Evolutionary conservation across 1,140 invertebrate species (phyloP), one percentile per base, ranked within the genome.

Genomic region (Drosophila teissieri): DNA sequence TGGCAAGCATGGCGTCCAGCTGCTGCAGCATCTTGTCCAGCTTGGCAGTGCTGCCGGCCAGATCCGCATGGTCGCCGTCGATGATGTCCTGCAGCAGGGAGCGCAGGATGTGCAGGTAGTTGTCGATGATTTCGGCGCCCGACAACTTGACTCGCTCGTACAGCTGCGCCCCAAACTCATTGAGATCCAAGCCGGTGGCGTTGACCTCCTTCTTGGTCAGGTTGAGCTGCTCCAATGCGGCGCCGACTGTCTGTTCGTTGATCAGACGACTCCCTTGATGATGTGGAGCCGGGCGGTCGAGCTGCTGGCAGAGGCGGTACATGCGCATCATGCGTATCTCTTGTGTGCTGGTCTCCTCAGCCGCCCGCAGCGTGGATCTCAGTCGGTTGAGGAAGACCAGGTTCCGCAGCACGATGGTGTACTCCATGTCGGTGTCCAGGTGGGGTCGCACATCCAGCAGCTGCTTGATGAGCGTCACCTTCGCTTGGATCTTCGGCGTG

Each of bases 291-390:
- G 74, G 57, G 0, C 56, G 68, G 3, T 82, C 63, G 17, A 91
- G 86, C 12, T 91, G 84, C 62, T 73, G 76, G 24, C 90, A 91
- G 0, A 91, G 67, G 3, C 78, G 79, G 48, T 80, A 85, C 8
- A 90, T n/a, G 1, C 90, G 81, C n/a, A 91, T 48, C 17, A 91
- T 79, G 0, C 90, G 81, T 12, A 91, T 86, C 60, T 91, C 90
- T 44, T 72, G 73, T 3, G 54, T 63, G 55, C 89, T 90, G 12
- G 80, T 60, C 6, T 91, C 90, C 8, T 78, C 42, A 10, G 73
- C 51, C 2, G 37, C 52, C 8, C 70, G 49, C 22, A 91, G 15
- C 45, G 67, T 45, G 0, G 64, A 36, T 34, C 70, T 69, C 2
- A 91, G 31, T n/a, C 86, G 90, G 6, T 64, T 64, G 0, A 91